Evolutionary conservation across 1,140 invertebrate genomes (phyloP), one percentile per base, ranked within the genome.

Genomic region (Drosophila nigrodunni): DNA sequence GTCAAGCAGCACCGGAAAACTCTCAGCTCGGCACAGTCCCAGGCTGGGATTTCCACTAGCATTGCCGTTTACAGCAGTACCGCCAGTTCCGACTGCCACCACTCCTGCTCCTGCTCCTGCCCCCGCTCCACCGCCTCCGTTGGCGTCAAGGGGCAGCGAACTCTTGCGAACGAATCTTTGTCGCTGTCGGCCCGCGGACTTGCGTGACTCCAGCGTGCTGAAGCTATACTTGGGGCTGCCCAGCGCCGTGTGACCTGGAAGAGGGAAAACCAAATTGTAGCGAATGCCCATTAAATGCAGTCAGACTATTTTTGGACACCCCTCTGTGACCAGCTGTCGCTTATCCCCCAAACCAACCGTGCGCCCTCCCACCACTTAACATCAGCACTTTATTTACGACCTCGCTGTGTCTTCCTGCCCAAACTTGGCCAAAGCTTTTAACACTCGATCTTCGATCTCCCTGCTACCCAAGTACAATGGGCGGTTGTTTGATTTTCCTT

Each of bases 201-300:
- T 92, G 41, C 92, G 83, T 35, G 92, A 92, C 57, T 92, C 92
- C 71, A 92, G 68, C 11, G 92, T 92, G 75, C 82, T 92, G 73
- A 91, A 92, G 77, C 92, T 92, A 67, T 92, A 92, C 90, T 92
- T 92, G 61, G 92, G 91, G 65, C 92, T 92, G 35, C 91, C 90
- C 66, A 92, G 69, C 9, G 82, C 62, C 10, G 91, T 90, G 74
- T 92, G 87, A 77, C 91, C 91, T 91, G 68, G 0, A 59, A 39
- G 39, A 59, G 11, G 25, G 25, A 30, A 30, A 6, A 57, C 34
- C 47, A 41, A 43, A 6, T 8, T 11, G 6, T 1, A 34, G 41
- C 41, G 34, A 50, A 50, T 50, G 18, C 57, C 30, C 21, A 43
- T 59, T 58, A 68, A 57, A 58, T 35, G 25, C 41, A 9, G 44